Percentiles rank a stretch among this genome's conserved stretches.
Conservation (phyloP, 2,888 invertebrate genomes). For the Drosophila prostipennis region DNA sequence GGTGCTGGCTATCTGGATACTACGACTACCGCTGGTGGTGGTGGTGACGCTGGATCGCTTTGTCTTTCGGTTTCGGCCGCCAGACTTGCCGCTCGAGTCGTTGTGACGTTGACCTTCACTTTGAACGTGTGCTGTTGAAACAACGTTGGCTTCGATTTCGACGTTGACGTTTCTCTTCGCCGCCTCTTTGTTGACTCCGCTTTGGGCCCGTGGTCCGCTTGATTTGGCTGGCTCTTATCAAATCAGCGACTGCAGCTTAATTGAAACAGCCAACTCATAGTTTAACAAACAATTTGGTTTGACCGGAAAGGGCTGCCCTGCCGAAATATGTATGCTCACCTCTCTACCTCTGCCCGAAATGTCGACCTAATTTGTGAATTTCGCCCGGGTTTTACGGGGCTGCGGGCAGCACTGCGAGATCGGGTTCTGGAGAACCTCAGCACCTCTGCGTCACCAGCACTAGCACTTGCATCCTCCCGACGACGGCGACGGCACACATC, state of each 20-base stretch:
- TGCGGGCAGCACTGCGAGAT: neutral
- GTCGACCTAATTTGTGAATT: slow-evolving; percentile 42
- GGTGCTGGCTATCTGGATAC: slow-evolving; percentile 39
- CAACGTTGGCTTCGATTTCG: slow-evolving; percentile 12
- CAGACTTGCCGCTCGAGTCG: slow-evolving; percentile 58
- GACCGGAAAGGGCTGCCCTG: neutral
- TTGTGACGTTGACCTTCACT: slow-evolving; percentile 80
- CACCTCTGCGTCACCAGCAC: slow-evolving; percentile 33
- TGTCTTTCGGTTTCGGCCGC: slow-evolving; percentile 63
- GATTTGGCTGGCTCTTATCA: slow-evolving; percentile 28
- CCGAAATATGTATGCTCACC: slow-evolving; percentile 7
- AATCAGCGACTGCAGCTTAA: slow-evolving; percentile 21
- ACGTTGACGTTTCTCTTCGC: slow-evolving; percentile 1
- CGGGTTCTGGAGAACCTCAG: slow-evolving; percentile 41
- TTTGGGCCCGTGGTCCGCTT: slow-evolving; percentile 54
- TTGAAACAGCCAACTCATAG: slow-evolving; percentile 46
- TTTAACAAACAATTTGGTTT: slow-evolving; percentile 15
- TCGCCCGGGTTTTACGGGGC: neutral
- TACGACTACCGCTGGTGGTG: slow-evolving; percentile 28
- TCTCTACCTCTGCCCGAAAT: slow-evolving; percentile 7
- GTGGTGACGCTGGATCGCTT: slow-evolving; percentile 10
- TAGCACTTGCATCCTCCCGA: slow-evolving; percentile 48
- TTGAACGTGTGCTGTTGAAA: slow-evolving; percentile 75
- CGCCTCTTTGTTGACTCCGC: slow-evolving; percentile 46
- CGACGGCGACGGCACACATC: slow-evolving; percentile 33